Conservation (phyloP, 1,140 invertebrate species). For the Neuroterus valhalla region DNA sequence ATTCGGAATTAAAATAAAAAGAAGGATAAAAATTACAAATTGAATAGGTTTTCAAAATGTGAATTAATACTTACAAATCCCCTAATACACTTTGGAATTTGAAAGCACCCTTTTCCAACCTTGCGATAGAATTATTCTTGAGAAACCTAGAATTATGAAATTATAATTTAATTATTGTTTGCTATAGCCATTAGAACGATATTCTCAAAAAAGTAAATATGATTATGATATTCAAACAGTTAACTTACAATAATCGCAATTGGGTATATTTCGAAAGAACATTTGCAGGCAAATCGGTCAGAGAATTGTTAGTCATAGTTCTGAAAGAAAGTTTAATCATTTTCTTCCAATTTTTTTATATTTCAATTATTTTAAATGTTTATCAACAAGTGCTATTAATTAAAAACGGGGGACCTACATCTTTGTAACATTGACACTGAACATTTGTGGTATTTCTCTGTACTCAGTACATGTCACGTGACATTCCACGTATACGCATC, state of each 20-base stretch:
- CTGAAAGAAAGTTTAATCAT: conserved; percentile 49
- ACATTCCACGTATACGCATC: conserved; percentile 58
- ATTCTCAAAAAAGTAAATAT: conserved; percentile 8
- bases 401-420: conserved; percentile 54
- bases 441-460: conserved; percentile 54
- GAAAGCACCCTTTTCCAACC: conserved; percentile 57
- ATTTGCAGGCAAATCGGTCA: conserved; percentile 47
- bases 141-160: conserved; percentile 56
- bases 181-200: too few relatives aligned
- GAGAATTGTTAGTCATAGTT: conserved; percentile 54
- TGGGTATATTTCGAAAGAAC: conserved; percentile 53
- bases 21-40: too few relatives aligned
- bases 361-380: conserved; percentile 18
- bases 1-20: neutral
- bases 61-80: conserved; percentile 60
- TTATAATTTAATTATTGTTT: neutral
- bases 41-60: neutral
- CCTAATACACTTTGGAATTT: conserved; percentile 53
- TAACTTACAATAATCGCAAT: conserved; percentile 62
- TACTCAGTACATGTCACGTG: conserved; percentile 54
- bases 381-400: conserved; percentile 31
- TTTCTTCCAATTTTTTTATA: neutral
- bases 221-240: neutral
- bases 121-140: conserved; percentile 54
- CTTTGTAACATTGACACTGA: conserved; percentile 52